Evolutionary conservation across 2,888 invertebrate genomes (phyloP), one percentile per base, ranked within the genome.

Genomic region (Drosophila sordidula): DNA sequence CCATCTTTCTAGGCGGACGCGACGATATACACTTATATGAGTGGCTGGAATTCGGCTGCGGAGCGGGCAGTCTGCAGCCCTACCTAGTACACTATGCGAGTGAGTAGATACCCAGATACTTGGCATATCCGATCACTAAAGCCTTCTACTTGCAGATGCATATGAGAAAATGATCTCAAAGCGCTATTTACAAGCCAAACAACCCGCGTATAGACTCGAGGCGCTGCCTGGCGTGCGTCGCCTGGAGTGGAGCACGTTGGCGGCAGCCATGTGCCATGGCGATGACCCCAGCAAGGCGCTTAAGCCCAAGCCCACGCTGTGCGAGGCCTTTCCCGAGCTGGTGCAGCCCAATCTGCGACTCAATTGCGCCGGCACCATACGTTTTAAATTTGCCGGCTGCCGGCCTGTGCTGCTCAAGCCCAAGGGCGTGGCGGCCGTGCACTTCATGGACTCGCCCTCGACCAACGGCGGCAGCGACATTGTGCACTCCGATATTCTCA

Each of bases 1-100:
- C 92, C 3, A 73, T 90, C 4, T 92, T 90, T 52, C 54, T 92
- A 0, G 80, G 77, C 1, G 92, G 92, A 0, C 70, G 77, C 9
- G 90, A 91, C 41, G 92, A 92, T 54, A 91, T 91, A 12, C 91
- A 91, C 51, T 72, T 92, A 3, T 92, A 92, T 54, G 92, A 92
- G 67, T 92, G 92, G 91, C 57, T 92, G 6, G 89, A 91, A 12
- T 89, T 82, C 18, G 82, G 92, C 0, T 92, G 92, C 25, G 91
- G 91, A 4, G 84, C 81, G 4, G 86, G 87, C 29, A 85, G 88
- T 32, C 42, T 92, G n/a, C 90, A 91, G 59, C 92, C 92, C 0
- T 92, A 90, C 67, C 74, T 92, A 77, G 66, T 90, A 3, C 80
- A 92, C 66, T 90, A 86, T 69, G 90, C 90, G 1, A 84, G 91